These are phyloP conservation scores for Parapsyche elsis DNA, from an alignment of 1,140 invertebrate species.

Conservation along the genomic window DNA sequence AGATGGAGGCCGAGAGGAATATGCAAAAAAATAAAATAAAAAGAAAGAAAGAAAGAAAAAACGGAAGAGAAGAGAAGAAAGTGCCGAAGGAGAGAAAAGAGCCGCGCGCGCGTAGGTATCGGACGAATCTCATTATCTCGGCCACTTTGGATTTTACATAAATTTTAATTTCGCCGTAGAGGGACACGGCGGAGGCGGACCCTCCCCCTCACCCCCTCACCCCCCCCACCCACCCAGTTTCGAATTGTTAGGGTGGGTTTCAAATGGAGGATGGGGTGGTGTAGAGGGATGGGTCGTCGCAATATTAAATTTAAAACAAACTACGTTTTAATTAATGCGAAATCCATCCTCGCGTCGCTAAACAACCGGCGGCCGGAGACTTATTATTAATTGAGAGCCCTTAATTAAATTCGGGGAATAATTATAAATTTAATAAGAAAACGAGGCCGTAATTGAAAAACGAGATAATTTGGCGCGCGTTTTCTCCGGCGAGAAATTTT, in stretches of 20 bases:
- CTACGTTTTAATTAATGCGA: slow-evolving; percentile 57
- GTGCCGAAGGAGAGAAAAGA: slow-evolving; percentile 17
- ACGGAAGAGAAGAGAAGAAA: slow-evolving; percentile 1
- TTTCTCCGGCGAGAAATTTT: slow-evolving; percentile 36
- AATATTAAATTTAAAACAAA: slow-evolving; percentile 57
- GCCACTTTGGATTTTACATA: slow-evolving; percentile 51
- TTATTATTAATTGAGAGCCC: slow-evolving; percentile 56
- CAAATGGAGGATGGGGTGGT: neutral
- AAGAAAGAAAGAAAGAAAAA: neutral
- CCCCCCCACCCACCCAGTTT: neutral
- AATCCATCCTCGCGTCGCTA: slow-evolving; percentile 52
- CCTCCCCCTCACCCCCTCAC: neutral
- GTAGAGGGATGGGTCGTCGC: slow-evolving; percentile 3
- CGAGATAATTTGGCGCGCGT: slow-evolving; percentile 36
- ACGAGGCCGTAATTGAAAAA: slow-evolving; percentile 56
- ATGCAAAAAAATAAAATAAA: neutral
- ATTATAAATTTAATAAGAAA: slow-evolving; percentile 58
- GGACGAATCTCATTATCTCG: slow-evolving; percentile 52
- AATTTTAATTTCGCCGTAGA: slow-evolving; percentile 52
- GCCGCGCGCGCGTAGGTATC: slow-evolving; percentile 29
- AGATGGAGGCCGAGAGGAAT: neutral
- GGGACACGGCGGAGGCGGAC: slow-evolving; percentile 16
- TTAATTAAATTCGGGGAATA: slow-evolving; percentile 57
- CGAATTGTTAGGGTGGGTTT: neutral
- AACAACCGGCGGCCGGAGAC: slow-evolving; percentile 38